phyloP scores from a whole-genome alignment of 2,888 invertebrate species.

The Ptychoptera contaminata region DNA sequence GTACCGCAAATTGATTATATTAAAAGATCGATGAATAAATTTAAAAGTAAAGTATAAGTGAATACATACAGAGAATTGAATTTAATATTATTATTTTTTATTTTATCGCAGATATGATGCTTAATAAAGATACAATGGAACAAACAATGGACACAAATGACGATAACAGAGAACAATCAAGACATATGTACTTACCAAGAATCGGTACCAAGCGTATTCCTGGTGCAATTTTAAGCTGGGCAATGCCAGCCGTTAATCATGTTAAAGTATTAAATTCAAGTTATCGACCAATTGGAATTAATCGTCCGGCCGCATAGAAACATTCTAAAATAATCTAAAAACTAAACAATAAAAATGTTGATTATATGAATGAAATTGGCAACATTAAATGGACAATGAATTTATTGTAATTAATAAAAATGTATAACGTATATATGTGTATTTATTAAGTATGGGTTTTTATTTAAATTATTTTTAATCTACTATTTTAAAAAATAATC shows the following conservation, averaged over 20 bases:
- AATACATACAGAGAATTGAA: no score
- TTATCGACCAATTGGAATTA: neutral
- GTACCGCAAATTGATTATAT: neutral
- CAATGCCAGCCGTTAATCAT: constrained; percentile 2
- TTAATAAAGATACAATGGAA: neutral
- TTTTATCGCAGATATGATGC: neutral
- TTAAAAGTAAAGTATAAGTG: constrained; percentile 2
- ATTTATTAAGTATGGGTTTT: no score
- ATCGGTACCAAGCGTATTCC: constrained; percentile 2
- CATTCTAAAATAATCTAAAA: neutral
- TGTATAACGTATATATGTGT: no score
- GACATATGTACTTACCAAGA: constrained; percentile 2
- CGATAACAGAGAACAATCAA: neutral
- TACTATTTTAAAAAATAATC: no score
- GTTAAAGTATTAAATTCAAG: neutral
- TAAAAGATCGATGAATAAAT: constrained; percentile 2
- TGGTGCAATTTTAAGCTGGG: constrained; percentile 4
- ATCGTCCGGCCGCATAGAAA: constrained; percentile 1
- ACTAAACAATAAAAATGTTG: no score
- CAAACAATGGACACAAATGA: neutral
- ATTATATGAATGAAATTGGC: no score
- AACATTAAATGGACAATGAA: no score
- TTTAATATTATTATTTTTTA: neutral
- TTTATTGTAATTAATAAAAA: no score
- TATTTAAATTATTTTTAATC: no score